Conservation (phyloP, 1,140 invertebrate genomes). For the Nixonia krombeini region DNA sequence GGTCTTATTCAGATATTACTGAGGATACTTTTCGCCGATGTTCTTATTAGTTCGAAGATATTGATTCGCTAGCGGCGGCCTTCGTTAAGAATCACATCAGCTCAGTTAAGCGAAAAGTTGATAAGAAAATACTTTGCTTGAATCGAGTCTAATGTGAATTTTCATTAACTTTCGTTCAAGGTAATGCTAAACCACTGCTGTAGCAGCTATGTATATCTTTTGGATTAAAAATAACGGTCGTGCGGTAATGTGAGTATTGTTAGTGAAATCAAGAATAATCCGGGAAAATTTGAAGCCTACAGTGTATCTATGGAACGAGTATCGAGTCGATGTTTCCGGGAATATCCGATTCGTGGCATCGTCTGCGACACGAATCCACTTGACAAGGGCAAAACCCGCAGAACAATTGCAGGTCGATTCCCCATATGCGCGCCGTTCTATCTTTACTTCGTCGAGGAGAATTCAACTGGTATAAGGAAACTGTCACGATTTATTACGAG, state of each 20-base stretch:
- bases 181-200: too few species aligned
- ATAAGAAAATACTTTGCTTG: too few species aligned
- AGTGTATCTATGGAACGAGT: slow-evolving; percentile 1
- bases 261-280: slow-evolving; percentile 8
- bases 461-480: slow-evolving; percentile 11
- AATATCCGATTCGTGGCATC: slow-evolving; percentile 10
- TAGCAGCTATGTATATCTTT: too few species aligned
- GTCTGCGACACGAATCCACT: slow-evolving; percentile 15
- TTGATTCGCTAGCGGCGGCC: too few species aligned
- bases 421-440: slow-evolving; percentile 17
- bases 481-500: slow-evolving; percentile 37
- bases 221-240: too few species aligned
- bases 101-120: too few species aligned
- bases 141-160: background rate
- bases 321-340: slow-evolving; percentile 5
- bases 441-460: slow-evolving; percentile 9
- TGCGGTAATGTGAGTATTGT: too few species aligned
- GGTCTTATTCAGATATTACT: too few species aligned
- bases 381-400: slow-evolving; percentile 16
- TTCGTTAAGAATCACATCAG: too few species aligned
- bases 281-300: background rate
- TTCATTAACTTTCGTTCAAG: too few species aligned
- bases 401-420: slow-evolving; percentile 12
- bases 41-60: background rate
- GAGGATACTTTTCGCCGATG: too few species aligned